phyloP scores from a whole-genome alignment of 2,888 invertebrate genomes.

The Lasioglossum oenotherae region DNA sequence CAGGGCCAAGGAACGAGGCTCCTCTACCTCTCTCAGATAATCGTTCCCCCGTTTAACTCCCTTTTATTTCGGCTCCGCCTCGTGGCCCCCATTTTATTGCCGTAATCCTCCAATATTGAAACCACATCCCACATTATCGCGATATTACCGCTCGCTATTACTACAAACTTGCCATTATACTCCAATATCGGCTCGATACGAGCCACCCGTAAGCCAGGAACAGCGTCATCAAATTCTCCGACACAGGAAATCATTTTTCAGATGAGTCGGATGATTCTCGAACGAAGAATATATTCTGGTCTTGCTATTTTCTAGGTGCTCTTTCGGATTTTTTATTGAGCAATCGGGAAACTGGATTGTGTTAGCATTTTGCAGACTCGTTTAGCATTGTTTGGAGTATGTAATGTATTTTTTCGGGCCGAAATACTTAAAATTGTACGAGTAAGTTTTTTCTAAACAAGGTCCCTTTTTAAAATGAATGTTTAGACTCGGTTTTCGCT shows the following conservation, averaged over 20 bases:
- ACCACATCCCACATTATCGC: constrained; percentile 16
- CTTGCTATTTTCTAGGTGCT: not conserved
- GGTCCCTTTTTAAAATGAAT: not conserved
- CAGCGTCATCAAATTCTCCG: not conserved
- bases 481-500: too few relatives aligned
- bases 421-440: not conserved
- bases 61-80: constrained; percentile 16
- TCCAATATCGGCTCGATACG: not conserved
- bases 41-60: constrained; percentile 38
- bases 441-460: not conserved
- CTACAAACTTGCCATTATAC: not conserved
- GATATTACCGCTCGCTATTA: constrained; percentile 3
- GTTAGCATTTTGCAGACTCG: not conserved
- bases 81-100: not conserved
- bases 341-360: not conserved
- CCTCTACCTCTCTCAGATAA: constrained; percentile 29
- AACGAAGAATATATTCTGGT: too few relatives aligned
- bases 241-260: not conserved
- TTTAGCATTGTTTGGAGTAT: not conserved
- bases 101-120: constrained; percentile 32
- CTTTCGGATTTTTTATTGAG: not conserved
- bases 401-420: not conserved
- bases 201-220: not conserved
- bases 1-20: constrained; percentile 31
- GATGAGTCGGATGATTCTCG: too few relatives aligned